Evolutionary conservation across 2,888 invertebrate genomes (phyloP).

Genomic region (Marronus borbonicus): DNA sequence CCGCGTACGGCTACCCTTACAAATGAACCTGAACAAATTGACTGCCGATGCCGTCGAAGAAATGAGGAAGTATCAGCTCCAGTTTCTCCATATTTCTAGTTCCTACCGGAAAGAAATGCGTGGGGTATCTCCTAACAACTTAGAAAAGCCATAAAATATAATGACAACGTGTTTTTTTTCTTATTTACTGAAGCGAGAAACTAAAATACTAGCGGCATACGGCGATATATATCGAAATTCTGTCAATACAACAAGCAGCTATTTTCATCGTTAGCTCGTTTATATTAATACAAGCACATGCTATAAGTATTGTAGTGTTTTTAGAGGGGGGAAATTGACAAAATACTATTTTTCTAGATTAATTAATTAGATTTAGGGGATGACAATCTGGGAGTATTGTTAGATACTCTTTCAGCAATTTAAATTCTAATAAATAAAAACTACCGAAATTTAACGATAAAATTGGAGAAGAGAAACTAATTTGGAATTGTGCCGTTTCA

Average conservation of each 20-base stretch:
- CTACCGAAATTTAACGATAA: no score
- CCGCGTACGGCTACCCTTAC: not conserved
- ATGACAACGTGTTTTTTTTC: not conserved
- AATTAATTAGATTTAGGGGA: no score
- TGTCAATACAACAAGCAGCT: not conserved
- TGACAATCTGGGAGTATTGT: no score
- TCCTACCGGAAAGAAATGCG: not conserved
- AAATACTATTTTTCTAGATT: no score
- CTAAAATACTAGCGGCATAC: not conserved
- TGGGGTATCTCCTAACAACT: not conserved
- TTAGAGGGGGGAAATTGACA: no score
- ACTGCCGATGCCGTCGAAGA: not conserved
- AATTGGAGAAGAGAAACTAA: no score
- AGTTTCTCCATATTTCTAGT: not conserved
- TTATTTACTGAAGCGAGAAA: not conserved
- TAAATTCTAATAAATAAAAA: no score
- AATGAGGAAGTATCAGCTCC: not conserved
- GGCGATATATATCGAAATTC: not conserved
- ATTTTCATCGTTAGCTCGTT: no score
- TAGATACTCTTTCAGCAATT: no score
- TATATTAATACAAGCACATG: not conserved
- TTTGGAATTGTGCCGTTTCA: no score
- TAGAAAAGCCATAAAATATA: conserved; percentile 9
- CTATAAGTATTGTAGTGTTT: not conserved
- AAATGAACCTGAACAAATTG: conserved; percentile 16